Base-by-base conservation (phyloP, 1,140 invertebrate species). In the Drosophila takahashii region DNA sequence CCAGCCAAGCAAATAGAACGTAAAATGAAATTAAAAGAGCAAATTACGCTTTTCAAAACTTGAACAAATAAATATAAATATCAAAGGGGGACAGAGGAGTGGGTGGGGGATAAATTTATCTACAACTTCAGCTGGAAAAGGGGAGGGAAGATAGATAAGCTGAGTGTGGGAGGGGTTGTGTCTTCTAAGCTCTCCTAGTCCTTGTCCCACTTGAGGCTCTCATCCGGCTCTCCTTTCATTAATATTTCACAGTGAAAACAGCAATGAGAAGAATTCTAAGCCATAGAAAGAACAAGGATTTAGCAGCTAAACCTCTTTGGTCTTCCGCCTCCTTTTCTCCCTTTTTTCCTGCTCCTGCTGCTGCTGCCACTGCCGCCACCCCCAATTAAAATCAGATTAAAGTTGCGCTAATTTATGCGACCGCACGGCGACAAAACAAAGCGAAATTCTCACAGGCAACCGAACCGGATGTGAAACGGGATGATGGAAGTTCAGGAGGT, bases 321-420 rank as follows among this genome's bases (percentile, higher is more conserved):
- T 70, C 41, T 27, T 48, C 41, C 9, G 18, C 10, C 37, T 15
- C 5, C 32, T 39, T 39, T 7, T 48, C 11, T 8, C 34, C 2
- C 44, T 22, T 16, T n/a, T 41, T 69, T 26, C 7, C n/a, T n/a
- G n/a, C n/a, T 11, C 7, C 16, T 44, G 39, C 15, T 4, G 0
- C 3, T 15, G 45, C n/a, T 29, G 8, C 34, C 34, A 34, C 36
- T 8, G 9, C 42, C 22, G 11, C 84, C 79, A 67, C 65, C 81
- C 79, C 77, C 84, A 89, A 87, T 87, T 87, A 87, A 87, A 87
- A 87, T 87, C 84, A 89, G 84, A 87, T 87, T 87, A 87, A 87
- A 87, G 84, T 89, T 84, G 67, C 79, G 84, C 84, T 87, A 87
- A 87, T 87, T 87, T 87, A 87, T 87, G 84, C 84, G 67, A 84